Percentiles rank a stretch among this genome's conserved stretches.
Evolutionary conservation across 2,113 vertebrate species (phyloP).

Genomic region (Chaetura pelagica): DNA sequence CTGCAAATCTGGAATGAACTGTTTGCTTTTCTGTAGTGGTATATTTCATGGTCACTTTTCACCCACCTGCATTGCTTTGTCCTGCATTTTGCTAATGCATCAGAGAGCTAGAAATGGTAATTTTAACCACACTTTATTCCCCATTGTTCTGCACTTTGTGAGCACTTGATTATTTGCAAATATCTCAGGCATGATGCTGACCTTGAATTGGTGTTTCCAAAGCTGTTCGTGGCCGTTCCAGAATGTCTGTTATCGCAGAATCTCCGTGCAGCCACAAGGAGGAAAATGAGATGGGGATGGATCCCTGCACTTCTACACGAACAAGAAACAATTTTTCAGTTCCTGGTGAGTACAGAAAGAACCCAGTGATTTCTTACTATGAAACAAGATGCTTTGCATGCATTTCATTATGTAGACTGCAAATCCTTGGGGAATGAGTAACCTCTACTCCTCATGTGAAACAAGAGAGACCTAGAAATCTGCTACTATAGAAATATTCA

Average conservation of each 20-base stretch:
- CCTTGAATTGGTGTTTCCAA: not conserved
- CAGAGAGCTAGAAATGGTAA: not conserved
- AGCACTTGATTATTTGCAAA: not conserved
- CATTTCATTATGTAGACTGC: not conserved
- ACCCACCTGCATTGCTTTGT: not conserved
- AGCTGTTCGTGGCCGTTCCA: conserved; percentile 70
- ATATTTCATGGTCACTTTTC: not conserved
- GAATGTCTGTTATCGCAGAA: conserved; percentile 74
- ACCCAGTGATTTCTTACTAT: not conserved
- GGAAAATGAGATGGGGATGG: conserved; percentile 72
- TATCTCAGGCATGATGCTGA: not conserved
- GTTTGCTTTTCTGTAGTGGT: not conserved
- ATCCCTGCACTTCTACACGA: conserved; percentile 41
- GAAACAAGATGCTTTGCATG: not conserved
- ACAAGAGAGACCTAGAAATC: not conserved
- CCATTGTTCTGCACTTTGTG: not conserved
- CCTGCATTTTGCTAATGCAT: not conserved
- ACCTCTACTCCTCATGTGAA: not conserved
- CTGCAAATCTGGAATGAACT: not conserved
- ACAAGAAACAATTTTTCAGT: conserved; percentile 9
- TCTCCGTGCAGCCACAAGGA: conserved; percentile 43
- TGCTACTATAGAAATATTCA: not conserved
- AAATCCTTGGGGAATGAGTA: not conserved
- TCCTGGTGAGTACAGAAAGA: conserved; percentile 64
- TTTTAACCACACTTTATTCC: not conserved